Evolutionary conservation across 2,797 vertebrate species (phyloP).

Genomic region (Melopsittacus undulatus): DNA sequence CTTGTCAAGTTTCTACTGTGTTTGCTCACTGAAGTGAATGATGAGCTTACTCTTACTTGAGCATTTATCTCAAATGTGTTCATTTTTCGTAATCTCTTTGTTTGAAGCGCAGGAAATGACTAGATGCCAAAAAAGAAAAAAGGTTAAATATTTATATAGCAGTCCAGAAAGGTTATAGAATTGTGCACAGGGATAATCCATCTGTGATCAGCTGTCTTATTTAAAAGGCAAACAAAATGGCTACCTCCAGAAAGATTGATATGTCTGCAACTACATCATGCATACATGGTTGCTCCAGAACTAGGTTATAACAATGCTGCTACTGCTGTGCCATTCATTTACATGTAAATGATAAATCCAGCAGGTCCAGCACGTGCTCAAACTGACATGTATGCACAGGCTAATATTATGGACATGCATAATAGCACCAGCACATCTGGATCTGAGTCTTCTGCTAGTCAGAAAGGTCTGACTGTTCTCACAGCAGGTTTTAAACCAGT

Average conservation of each 20-base stretch:
- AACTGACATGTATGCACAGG: neutral
- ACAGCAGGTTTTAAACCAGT: neutral
- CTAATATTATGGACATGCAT: neutral
- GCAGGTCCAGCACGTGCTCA: neutral
- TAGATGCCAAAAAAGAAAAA: neutral
- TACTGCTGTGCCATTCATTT: neutral
- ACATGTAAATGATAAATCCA: neutral
- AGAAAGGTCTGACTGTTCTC: neutral
- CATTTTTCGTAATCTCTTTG: conserved; percentile 12
- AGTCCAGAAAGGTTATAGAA: neutral
- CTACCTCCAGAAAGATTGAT: neutral
- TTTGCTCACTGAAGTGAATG: conserved; percentile 32
- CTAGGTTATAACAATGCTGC: neutral
- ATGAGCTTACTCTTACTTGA: conserved; percentile 32
- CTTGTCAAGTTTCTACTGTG: conserved; percentile 1
- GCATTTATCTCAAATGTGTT: neutral
- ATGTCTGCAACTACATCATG: neutral
- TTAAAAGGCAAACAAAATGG: conserved; percentile 8
- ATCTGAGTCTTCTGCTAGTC: neutral
- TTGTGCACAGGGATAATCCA: neutral
- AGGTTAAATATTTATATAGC: conserved; percentile 28
- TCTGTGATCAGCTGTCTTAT: neutral
- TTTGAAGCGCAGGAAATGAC: conserved; percentile 35
- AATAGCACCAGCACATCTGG: neutral
- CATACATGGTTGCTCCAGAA: neutral